Conservation (phyloP, 2,888 invertebrate species). For the Apodemia mormo region DNA sequence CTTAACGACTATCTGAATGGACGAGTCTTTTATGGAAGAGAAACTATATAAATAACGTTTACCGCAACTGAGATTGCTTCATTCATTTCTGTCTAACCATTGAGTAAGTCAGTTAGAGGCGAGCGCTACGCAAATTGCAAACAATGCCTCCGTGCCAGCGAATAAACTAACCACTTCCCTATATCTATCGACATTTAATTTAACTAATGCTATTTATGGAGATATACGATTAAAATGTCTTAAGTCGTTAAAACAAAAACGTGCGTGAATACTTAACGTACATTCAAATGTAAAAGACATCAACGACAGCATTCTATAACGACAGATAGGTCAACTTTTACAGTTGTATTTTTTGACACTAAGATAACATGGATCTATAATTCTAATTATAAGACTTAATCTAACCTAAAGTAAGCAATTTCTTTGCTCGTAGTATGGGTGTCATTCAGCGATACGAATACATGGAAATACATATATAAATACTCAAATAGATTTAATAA, state of each 20-base stretch:
- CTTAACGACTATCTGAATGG: conserved; percentile 49
- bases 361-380: no score
- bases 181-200: conserved; percentile 59
- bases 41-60: conserved; percentile 68
- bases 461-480: no score
- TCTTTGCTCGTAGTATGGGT: no score
- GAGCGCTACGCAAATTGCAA: conserved; percentile 56
- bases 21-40: conserved; percentile 66
- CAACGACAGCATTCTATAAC: conserved; percentile 41
- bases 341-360: no score
- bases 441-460: no score
- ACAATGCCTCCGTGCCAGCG: conserved; percentile 53
- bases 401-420: no score
- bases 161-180: conserved; percentile 53
- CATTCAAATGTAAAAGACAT: conserved; percentile 47
- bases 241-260: not conserved
- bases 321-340: no score
- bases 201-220: conserved; percentile 45
- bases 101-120: conserved; percentile 54
- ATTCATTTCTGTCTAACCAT: conserved; percentile 72
- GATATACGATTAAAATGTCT: conserved; percentile 5
- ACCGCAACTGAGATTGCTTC: conserved; percentile 68
- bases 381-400: no score
- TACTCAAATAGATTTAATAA: no score
- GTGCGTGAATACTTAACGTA: conserved; percentile 19